phyloP scores from a whole-genome alignment of 2,888 invertebrate species.

The Trachelus tabidus region DNA sequence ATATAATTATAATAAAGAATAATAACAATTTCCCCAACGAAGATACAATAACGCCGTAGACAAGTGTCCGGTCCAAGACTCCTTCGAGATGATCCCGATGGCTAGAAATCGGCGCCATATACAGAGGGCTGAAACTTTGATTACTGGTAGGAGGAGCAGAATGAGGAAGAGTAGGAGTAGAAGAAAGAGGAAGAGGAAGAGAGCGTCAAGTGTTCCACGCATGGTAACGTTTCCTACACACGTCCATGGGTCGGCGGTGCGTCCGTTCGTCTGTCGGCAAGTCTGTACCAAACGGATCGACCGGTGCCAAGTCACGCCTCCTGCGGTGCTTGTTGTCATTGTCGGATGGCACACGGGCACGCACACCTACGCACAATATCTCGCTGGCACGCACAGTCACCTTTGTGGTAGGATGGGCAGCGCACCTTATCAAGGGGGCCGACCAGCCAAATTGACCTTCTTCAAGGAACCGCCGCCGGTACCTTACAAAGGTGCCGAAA shows the following conservation, averaged over 20 bases:
- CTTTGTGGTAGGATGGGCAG: constrained; percentile 14
- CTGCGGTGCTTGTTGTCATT: constrained; percentile 63
- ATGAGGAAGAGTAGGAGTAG: neutral
- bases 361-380: constrained; percentile 40
- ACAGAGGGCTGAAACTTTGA: neutral
- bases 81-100: neutral
- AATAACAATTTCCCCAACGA: neutral
- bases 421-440: constrained; percentile 19
- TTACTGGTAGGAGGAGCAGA: neutral
- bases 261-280: constrained; percentile 53
- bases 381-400: constrained; percentile 26
- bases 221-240: neutral
- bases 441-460: constrained; percentile 42
- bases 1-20: neutral
- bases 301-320: constrained; percentile 60
- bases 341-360: constrained; percentile 47
- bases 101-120: neutral
- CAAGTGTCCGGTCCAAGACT: neutral
- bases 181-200: neutral
- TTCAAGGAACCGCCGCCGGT: constrained; percentile 25
- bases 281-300: constrained; percentile 39
- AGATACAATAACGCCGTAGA: no score
- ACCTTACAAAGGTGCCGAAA: constrained; percentile 44
- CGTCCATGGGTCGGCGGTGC: neutral
- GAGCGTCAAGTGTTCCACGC: neutral